These are phyloP conservation scores for Ammodytes marinus DNA, from an alignment of 2,113 vertebrate species.

Conservation along the genomic window DNA sequence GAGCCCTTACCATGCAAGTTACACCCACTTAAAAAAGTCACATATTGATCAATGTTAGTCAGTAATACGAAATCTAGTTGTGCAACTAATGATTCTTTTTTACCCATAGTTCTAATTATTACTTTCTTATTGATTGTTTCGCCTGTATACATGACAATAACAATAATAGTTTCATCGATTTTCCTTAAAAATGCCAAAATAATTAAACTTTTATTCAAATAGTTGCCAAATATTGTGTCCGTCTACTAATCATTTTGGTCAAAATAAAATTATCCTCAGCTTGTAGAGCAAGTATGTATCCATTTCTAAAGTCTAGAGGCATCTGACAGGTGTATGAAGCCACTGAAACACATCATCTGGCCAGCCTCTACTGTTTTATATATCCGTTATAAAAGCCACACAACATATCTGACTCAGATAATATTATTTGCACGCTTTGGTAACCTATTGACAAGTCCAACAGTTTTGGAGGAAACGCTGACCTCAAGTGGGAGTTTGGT, in stretches of 20 bases:
- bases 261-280: not conserved
- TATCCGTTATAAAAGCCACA: not conserved
- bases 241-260: not conserved
- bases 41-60: not conserved
- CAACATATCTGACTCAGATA: not conserved
- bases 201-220: not conserved
- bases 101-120: not conserved
- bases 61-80: not conserved
- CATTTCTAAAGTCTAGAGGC: not conserved
- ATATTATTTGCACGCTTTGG: not conserved
- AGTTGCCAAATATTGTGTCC: not conserved
- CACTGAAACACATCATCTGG: not conserved
- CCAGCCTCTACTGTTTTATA: not conserved
- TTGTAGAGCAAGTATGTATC: too few species aligned
- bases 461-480: conserved; percentile 56
- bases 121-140: not conserved
- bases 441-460: not conserved
- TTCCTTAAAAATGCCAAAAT: not conserved
- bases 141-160: not conserved
- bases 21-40: not conserved
- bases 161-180: not conserved
- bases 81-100: not conserved
- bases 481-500: conserved; percentile 57
- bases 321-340: not conserved
- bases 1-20: not conserved